Base-by-base conservation (phyloP, 2,113 vertebrate genomes). In the Aspidoscelis tigris region DNA sequence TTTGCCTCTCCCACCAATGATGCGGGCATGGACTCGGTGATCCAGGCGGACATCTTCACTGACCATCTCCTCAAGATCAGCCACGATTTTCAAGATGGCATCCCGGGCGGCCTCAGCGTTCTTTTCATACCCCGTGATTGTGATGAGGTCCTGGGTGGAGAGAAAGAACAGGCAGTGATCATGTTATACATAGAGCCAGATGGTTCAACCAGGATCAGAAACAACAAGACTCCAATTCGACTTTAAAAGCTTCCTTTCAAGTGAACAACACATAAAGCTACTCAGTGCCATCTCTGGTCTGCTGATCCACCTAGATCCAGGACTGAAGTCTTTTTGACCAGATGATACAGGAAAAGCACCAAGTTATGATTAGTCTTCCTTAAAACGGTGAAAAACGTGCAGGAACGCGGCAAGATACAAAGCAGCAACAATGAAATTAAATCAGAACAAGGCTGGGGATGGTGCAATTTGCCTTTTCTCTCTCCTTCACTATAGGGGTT, bases 1-100 rank as follows among this genome's bases (percentile, higher is more conserved):
- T 85, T 97, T 97, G 43, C 97, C 97, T 0, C 95, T 92, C 16
- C 95, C 94, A 1, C 97, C 97, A 7, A 97, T 97, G 90, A 97
- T 96, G 90, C 97, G 97, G 8, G 97, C 96, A 71, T 97, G 97
- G 58, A 96, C 97, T 79, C 97, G 92, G 41, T 95, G 96, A 95
- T 97, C 97, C 90, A 97, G 92, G 41, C 87, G 92, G 9, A 97
- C 90, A 1, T 97, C 96, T 20, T 95, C 95, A 84, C 95, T 97
- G 90, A 97, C 96, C 97, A 97, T 97, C 89, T 97, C 96, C 93
- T 97, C 95, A 68, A 96, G 77, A 76, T 95, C 95, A 0, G 95
- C 90, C n/a, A 97, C 97, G 86, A 97, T 95, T 92, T 95, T 96
- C 93, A 96, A 94, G 83, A 97, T 96, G 88, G 94, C 91, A 72